Conservation (phyloP, 2,797 vertebrate species). For the Spinibarbus caldwelli region DNA sequence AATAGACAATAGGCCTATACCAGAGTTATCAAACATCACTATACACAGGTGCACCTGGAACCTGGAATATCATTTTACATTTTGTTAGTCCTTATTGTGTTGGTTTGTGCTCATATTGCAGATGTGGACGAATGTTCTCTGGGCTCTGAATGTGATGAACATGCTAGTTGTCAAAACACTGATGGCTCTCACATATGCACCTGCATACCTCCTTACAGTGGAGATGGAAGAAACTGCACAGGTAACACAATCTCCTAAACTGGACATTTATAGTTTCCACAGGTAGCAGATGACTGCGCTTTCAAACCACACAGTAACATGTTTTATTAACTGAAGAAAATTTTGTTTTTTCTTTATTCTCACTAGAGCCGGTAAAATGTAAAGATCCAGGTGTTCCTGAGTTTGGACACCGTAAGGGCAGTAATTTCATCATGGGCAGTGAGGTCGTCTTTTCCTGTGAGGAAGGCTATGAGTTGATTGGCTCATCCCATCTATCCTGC, state of each 20-base stretch:
- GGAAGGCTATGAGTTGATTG: constrained; percentile 83
- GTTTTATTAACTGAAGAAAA: background rate
- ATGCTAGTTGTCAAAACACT: constrained; percentile 92
- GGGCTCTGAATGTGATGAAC: constrained; percentile 89
- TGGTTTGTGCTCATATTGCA: constrained; percentile 64
- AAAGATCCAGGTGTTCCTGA: constrained; percentile 82
- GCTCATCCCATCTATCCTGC: constrained; percentile 78
- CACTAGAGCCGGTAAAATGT: constrained; percentile 89
- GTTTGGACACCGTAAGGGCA: constrained; percentile 82
- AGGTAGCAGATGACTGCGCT: background rate
- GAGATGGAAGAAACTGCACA: constrained; percentile 94
- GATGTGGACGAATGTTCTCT: constrained; percentile 96
- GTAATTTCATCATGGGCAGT: constrained; percentile 82
- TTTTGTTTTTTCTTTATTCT: constrained; percentile 14
- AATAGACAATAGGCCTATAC: background rate
- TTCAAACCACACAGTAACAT: background rate
- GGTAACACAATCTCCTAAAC: constrained; percentile 73
- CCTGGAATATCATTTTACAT: background rate
- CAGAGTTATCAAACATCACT: background rate
- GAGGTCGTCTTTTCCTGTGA: constrained; percentile 85
- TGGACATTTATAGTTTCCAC: background rate
- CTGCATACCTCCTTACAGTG: constrained; percentile 87
- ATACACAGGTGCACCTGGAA: background rate
- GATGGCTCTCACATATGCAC: constrained; percentile 92
- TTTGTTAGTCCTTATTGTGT: background rate